Base-by-base conservation (phyloP, 1,140 invertebrate genomes). In the Arctopsyche grandis region DNA sequence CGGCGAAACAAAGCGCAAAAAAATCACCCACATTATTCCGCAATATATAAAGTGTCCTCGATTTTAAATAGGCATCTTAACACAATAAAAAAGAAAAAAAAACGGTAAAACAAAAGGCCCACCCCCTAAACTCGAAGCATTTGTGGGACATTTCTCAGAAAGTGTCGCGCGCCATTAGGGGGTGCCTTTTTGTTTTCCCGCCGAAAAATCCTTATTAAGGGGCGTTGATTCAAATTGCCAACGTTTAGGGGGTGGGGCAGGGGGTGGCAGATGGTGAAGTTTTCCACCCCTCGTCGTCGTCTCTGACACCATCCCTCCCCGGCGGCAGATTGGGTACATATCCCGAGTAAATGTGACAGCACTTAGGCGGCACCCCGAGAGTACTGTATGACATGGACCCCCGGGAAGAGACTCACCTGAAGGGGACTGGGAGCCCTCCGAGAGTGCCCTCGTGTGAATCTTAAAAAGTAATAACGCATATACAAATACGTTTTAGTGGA, bases 161-260 rank as follows among this genome's bases (percentile, higher is more conserved):
- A 52, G 24, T 56, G 80, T 81, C 78, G 71, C 76, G 77, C 56
- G 69, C 56, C 69, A 81, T 81, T 81, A 79, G 70, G 78, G 58
- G 60, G 16, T 4, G 12, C 52, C 75, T 79, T 79, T 79, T 77
- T 79, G 70, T 79, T 77, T 60, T 66, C 66, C 69, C 77, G 21
- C 21, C 56, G 63, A 58, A 75, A 81, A 77, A 73, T 74, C 70
- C 75, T 77, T 79, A 79, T 79, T 81, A 77, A 81, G 60, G 58
- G 46, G 75, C 69, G 74, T 63, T 77, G 80, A 81, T 75, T 81
- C 73, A 79, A 81, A 81, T 81, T 81, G 80, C 63, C 60, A 46
- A n/a, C 44, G 58, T 75, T 69, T 60, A 14, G 5, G 58, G 43
- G 38, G 56, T n/a, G 76, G n/a, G n/a, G 60, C 12, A 69, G 46